Evolutionary conservation across 2,797 vertebrate species (phyloP).

Genomic region (Characodon lateralis): DNA sequence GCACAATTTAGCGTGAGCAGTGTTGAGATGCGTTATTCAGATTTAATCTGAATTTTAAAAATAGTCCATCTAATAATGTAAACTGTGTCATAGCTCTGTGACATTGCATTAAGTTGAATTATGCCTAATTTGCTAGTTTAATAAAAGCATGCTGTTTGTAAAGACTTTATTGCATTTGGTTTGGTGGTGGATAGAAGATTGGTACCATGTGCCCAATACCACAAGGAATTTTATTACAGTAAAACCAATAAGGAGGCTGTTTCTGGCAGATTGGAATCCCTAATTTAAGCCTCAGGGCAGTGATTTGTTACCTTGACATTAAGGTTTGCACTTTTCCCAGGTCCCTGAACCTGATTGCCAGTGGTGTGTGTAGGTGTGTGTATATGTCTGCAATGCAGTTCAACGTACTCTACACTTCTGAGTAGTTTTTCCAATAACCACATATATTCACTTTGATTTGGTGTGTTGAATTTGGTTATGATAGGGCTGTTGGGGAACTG

Average conservation of each 20-base stretch:
- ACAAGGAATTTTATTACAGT: conserved; percentile 40
- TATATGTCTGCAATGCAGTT: conserved; percentile 62
- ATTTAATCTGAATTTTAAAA: not conserved
- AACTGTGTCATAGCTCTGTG: not conserved
- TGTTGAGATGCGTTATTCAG: not conserved
- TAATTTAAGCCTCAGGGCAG: conserved; percentile 61
- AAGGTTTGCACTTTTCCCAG: conserved; percentile 60
- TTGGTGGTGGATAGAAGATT: conserved; percentile 34
- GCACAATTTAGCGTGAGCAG: not conserved
- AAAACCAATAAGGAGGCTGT: conserved; percentile 45
- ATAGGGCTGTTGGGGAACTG: too few species aligned
- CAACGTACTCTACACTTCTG: conserved; percentile 23
- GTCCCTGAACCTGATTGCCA: conserved; percentile 36
- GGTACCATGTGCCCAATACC: conserved; percentile 46
- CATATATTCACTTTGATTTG: not conserved
- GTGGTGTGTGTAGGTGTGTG: conserved; percentile 23
- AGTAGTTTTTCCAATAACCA: not conserved
- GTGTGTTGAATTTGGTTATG: not conserved
- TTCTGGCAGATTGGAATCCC: conserved; percentile 47
- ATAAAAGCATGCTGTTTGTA: conserved; percentile 37
- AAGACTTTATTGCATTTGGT: conserved; percentile 54
- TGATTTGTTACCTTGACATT: conserved; percentile 71
- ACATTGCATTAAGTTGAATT: conserved; percentile 3
- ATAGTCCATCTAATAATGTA: not conserved
- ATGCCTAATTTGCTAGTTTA: not conserved